phyloP scores from a whole-genome alignment of 2,797 vertebrate genomes.

The Balearica regulorum region DNA sequence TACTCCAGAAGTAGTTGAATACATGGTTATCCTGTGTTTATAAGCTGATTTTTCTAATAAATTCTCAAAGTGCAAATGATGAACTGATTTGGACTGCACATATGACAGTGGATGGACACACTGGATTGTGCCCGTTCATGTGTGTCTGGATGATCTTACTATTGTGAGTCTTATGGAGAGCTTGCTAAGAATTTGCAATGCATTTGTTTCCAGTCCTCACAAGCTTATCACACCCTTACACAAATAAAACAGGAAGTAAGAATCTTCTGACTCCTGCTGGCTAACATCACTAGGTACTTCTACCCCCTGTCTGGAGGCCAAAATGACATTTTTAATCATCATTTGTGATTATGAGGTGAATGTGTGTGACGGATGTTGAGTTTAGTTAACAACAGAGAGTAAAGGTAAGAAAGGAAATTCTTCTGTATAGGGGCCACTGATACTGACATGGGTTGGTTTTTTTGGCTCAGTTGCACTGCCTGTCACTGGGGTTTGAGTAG shows the following conservation, averaged over 20 bases:
- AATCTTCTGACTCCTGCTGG: background rate
- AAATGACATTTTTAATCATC: background rate
- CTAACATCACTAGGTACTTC: background rate
- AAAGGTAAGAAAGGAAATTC: background rate
- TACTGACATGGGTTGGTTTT: no score
- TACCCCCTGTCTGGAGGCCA: background rate
- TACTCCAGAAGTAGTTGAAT: background rate
- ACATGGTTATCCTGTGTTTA: background rate
- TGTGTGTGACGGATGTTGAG: background rate
- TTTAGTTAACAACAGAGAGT: background rate
- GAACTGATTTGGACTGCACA: background rate
- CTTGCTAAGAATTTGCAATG: background rate
- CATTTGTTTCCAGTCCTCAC: background rate
- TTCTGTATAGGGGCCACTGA: no score
- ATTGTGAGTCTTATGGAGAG: accelerated
- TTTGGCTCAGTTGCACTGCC: no score
- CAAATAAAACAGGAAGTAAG: background rate
- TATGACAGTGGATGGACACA: background rate
- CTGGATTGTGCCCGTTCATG: accelerated
- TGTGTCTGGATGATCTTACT: background rate
- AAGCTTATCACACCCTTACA: background rate
- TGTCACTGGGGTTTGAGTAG: no score
- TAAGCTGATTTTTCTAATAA: background rate
- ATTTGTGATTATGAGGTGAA: background rate
- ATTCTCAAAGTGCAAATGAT: background rate